These are phyloP conservation scores for Rhinoptilus africanus DNA, from an alignment of 2,113 vertebrate genomes.

Conservation along the genomic window DNA sequence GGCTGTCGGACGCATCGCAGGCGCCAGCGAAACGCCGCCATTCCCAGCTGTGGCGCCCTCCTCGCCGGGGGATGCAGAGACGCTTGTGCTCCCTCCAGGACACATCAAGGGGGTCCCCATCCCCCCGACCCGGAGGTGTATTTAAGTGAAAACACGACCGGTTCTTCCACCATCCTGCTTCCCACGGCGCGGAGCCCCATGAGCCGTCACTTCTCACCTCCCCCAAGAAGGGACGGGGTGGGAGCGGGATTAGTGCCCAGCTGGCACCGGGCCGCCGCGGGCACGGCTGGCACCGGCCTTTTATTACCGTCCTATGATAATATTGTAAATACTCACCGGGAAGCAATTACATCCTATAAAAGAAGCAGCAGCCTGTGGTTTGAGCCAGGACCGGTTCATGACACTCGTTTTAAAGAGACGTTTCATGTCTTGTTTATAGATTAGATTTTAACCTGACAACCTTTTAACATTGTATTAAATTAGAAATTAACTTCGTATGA, in stretches of 20 bases:
- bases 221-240: neutral
- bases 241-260: neutral
- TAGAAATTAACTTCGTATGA: constrained; percentile 52
- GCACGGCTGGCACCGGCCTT: neutral
- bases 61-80: neutral
- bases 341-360: constrained; percentile 9
- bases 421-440: constrained; percentile 36
- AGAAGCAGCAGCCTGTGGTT: constrained; percentile 3
- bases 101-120: rapidly evolving
- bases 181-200: rapidly evolving
- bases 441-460: constrained; percentile 62
- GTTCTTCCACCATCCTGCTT: neutral
- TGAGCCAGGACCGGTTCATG: neutral
- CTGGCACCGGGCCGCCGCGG: rapidly evolving
- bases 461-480: constrained; percentile 58
- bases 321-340: constrained; percentile 6
- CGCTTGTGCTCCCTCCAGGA: neutral
- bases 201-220: neutral
- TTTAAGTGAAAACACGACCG: rapidly evolving
- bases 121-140: too few species aligned
- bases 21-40: rapidly evolving
- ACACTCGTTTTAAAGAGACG: neutral
- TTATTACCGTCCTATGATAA: neutral
- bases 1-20: neutral
- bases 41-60: neutral